Percentiles rank a stretch among this genome's conserved stretches.
Evolutionary conservation across 92 coral and sea anemone genomes (phyloP).

Genomic region (Parazoanthus darwini): DNA sequence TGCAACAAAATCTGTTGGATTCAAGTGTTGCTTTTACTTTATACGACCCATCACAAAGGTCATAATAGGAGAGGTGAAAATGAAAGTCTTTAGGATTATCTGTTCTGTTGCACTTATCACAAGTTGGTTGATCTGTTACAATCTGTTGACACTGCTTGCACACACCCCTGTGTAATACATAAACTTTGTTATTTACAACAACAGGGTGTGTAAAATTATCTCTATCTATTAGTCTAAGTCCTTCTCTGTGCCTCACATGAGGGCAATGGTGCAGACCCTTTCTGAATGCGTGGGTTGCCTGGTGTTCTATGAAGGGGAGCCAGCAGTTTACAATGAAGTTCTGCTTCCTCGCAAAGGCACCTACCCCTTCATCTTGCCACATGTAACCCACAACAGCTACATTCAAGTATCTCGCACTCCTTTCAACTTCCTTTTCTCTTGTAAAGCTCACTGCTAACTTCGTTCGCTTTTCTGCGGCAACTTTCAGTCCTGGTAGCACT

Average conservation of each 20-base stretch:
- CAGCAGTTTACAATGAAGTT: slow-evolving; percentile 31
- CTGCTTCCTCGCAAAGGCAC: neutral
- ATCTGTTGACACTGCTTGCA: neutral
- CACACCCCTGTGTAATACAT: neutral
- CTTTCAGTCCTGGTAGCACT: slow-evolving; percentile 26
- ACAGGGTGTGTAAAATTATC: neutral
- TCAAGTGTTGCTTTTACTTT: neutral
- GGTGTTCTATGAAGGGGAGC: neutral
- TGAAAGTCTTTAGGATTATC: neutral
- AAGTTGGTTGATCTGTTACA: neutral
- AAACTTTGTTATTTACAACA: slow-evolving; percentile 14
- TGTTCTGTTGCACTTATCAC: neutral
- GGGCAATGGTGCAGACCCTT: neutral
- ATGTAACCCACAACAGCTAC: slow-evolving; percentile 16
- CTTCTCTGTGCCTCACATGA: neutral
- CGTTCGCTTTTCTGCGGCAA: neutral
- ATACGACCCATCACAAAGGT: slow-evolving; percentile 3
- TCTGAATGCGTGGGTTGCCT: neutral
- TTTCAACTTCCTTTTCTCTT: slow-evolving; percentile 12
- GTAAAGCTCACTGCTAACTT: neutral
- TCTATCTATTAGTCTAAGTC: neutral
- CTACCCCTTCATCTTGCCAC: neutral
- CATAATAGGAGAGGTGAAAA: slow-evolving; percentile 5
- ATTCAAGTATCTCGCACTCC: slow-evolving; percentile 6
- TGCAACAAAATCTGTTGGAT: neutral